A percentile compares a stretch with the other conserved stretches of the same genome.
These are phyloP conservation scores for Ciconia stormi DNA, from an alignment of 2,113 vertebrate genomes.

Conservation along the genomic window DNA sequence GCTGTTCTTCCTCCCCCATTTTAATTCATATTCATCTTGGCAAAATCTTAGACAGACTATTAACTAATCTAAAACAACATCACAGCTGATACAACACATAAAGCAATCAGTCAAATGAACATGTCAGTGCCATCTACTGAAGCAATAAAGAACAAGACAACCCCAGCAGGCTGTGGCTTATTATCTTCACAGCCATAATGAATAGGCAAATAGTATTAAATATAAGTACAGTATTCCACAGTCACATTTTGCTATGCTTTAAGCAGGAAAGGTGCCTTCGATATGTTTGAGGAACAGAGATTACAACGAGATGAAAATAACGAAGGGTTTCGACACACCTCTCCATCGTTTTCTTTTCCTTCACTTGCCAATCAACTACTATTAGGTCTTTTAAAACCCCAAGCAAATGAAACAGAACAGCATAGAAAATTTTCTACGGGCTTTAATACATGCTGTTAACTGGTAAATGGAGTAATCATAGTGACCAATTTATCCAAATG, in stretches of 20 bases:
- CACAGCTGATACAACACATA: not conserved
- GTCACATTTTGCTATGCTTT: not conserved
- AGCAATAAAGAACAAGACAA: not conserved
- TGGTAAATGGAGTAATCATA: not conserved
- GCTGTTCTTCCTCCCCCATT: not conserved
- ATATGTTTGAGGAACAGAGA: not conserved
- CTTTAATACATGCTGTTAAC: not conserved
- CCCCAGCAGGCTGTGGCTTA: slow-evolving; percentile 15
- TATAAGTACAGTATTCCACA: not conserved
- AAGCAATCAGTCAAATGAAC: not conserved
- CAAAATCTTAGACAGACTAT: not conserved
- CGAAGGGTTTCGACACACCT: not conserved
- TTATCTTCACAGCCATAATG: slow-evolving; percentile 8
- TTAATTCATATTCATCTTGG: slow-evolving; percentile 14
- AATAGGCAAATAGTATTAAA: not conserved
- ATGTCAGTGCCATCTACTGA: slow-evolving; percentile 14
- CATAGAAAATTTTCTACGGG: not conserved
- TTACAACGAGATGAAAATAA: not conserved
- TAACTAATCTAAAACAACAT: not conserved
- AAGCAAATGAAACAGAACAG: not conserved
- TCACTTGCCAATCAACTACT: not conserved
- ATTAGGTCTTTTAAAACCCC: not conserved
- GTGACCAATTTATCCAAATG: not conserved
- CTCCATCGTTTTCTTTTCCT: not conserved
- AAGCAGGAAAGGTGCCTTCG: not conserved